Evolutionary conservation across 2,888 invertebrate genomes (phyloP), one percentile per base, ranked within the genome.

Genomic region (Celastrina argiolus): DNA sequence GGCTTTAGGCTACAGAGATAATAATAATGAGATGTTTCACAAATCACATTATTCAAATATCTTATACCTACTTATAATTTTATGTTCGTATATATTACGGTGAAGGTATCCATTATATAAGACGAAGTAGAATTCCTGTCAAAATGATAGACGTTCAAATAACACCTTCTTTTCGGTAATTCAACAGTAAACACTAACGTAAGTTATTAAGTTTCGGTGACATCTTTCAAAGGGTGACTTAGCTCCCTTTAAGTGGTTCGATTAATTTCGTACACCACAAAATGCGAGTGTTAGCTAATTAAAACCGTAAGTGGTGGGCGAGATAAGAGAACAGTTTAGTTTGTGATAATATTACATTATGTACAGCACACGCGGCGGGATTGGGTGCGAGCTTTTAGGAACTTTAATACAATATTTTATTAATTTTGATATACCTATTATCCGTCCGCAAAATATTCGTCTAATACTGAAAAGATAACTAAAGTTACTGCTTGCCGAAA

Each of bases 261-360:
- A 89, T 90, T 89, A 90, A 89, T 88, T 88, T 88, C 86, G 87
- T 84, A 84, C 86, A 78, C 83, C 81, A 84, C 87, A 87, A 88
- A 88, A 88, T 83, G 82, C 80, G 82, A 80, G 81, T 76, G 80
- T 82, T 87, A 74, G 72, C 74, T 74, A 89, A 90, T 90, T 89
- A 90, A 90, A 90, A 89, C 89, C 88, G 85, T 89, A 88, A 90
- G 87, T 89, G 89, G 85, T 81, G 81, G 80, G 76, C 74, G 81
- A 84, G 89, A 89, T 90, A 90, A 89, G 88, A 83, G 85, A 81
- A 80, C 78, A 78, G 80, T 81, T 82, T 79, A 73, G 74, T 78
- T 73, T 76, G 74, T 75, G 76, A 63, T 66, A 64, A 66, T 63
- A 68, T 71, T 65, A 69, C 41, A 31, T 42, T 58, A 69, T 66